Conservation (phyloP, 2,113 vertebrate species). For the Meriones unguiculatus region DNA sequence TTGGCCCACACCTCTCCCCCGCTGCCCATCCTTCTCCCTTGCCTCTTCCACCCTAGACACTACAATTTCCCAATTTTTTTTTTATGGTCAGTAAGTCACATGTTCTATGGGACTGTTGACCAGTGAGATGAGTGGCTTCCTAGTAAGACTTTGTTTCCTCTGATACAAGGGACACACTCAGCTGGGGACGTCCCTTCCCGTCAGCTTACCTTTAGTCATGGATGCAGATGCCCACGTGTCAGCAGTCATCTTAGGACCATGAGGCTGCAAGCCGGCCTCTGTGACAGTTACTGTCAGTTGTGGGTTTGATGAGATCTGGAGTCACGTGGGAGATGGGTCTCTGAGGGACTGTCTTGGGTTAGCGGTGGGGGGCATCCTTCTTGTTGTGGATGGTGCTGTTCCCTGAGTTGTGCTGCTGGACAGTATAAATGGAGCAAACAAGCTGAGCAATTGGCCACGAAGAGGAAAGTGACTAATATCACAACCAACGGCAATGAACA, state of each 20-base stretch:
- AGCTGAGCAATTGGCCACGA: background rate
- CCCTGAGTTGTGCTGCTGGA: background rate
- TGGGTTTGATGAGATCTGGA: background rate
- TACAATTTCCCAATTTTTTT: background rate
- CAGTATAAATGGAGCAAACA: background rate
- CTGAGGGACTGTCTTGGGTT: background rate
- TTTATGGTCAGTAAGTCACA: background rate
- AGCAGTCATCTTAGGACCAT: background rate
- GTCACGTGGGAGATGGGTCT: background rate
- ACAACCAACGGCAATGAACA: background rate
- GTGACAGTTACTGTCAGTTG: background rate
- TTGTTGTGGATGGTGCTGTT: background rate
- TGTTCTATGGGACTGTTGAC: background rate
- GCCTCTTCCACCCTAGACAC: background rate
- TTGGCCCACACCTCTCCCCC: background rate
- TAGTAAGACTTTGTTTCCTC: background rate
- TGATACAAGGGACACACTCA: background rate
- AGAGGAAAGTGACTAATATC: background rate
- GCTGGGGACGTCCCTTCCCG: background rate
- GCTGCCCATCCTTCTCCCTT: background rate
- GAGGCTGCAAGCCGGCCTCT: background rate
- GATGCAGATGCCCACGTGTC: background rate
- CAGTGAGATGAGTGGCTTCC: background rate
- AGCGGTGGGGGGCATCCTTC: background rate
- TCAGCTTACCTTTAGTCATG: background rate